These are phyloP conservation scores for Nephrotoma appendiculata DNA, from an alignment of 2,888 invertebrate genomes.

Conservation along the genomic window DNA sequence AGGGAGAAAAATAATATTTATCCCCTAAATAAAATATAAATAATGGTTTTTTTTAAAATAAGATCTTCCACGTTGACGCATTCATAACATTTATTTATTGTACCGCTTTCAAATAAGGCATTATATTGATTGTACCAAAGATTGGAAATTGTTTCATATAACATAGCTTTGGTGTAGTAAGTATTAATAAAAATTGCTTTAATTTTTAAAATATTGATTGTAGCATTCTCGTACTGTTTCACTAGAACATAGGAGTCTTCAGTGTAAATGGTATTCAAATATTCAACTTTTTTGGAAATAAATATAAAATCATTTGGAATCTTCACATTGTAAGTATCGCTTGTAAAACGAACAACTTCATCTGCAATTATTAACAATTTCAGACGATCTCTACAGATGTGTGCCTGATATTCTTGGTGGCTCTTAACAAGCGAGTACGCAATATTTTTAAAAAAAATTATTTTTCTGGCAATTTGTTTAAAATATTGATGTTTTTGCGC, in stretches of 20 bases:
- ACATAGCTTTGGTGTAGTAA: neutral
- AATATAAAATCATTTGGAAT: no score
- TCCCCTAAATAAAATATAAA: neutral
- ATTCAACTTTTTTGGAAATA: no score
- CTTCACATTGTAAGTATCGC: no score
- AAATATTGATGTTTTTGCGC: conserved; percentile 18
- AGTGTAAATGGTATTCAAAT: no score
- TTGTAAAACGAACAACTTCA: no score
- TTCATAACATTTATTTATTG: neutral
- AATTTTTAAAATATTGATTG: neutral
- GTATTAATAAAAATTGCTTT: neutral
- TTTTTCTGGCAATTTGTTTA: conserved; percentile 12
- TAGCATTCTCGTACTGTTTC: neutral
- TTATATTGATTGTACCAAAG: neutral
- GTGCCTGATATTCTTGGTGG: no score
- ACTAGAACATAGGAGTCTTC: no score
- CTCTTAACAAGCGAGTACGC: neutral
- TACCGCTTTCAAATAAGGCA: neutral
- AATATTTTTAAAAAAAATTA: conserved; percentile 14
- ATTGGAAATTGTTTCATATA: neutral
- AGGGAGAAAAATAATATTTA: no score
- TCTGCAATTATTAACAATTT: no score
- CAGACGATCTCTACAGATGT: no score
- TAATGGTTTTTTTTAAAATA: neutral
- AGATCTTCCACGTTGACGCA: neutral